Evolutionary conservation across 2,888 invertebrate genomes (phyloP).

Genomic region (Melanargia galathea): DNA sequence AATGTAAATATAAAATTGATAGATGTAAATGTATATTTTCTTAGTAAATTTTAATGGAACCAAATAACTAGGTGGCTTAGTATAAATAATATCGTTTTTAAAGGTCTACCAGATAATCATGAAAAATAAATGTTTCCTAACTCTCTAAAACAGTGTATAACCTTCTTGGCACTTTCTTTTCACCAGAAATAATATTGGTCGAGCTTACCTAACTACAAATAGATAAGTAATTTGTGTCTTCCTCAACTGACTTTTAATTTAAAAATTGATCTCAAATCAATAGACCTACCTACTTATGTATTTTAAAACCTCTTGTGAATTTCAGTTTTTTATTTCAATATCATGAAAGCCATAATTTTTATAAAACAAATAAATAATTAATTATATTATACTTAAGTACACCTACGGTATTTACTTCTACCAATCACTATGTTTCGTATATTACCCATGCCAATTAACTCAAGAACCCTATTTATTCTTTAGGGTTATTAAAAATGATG

Average conservation of each 20-base stretch:
- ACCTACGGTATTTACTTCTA: no score
- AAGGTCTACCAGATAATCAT: slow-evolving; percentile 22
- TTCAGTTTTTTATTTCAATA: background rate
- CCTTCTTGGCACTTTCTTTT: background rate
- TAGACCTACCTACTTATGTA: no score
- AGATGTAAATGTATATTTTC: slow-evolving; percentile 79
- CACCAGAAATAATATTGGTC: slow-evolving; percentile 15
- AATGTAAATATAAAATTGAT: slow-evolving; percentile 63
- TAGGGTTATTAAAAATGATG: no score
- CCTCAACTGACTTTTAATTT: background rate
- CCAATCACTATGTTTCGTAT: no score
- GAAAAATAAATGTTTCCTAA: slow-evolving; percentile 7
- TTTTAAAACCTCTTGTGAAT: background rate
- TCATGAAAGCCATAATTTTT: background rate
- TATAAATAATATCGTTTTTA: slow-evolving; percentile 30
- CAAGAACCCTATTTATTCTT: no score
- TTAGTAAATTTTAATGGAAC: slow-evolving; percentile 80
- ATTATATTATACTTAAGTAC: no score
- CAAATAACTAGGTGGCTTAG: slow-evolving; percentile 60
- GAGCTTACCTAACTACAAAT: no score
- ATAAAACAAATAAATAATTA: no score
- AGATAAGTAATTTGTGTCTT: slow-evolving; percentile 17
- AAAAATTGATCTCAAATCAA: background rate
- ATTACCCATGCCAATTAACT: no score
- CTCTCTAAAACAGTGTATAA: background rate